Conservation (phyloP, 2,888 invertebrate genomes). For the Gibbula magus region DNA sequence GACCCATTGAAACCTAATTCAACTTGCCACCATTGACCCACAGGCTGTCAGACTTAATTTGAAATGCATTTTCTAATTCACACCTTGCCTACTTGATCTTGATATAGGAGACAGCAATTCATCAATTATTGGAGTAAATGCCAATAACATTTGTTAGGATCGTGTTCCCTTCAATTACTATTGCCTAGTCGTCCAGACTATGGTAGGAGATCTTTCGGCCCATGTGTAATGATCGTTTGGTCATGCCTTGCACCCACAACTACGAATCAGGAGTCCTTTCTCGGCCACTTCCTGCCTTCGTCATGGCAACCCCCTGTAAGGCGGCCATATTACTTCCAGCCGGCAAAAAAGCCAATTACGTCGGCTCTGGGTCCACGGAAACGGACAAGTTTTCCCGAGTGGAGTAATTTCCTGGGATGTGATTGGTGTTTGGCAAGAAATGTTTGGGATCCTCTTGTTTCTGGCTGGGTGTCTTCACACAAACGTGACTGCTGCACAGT, state of each 20-base stretch:
- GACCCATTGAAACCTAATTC: not conserved
- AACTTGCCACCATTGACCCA: not conserved
- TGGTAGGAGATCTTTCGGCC: not conserved
- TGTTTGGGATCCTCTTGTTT: constrained; percentile 24
- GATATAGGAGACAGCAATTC: constrained; percentile 3
- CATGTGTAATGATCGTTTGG: constrained; percentile 20
- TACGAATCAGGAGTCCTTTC: constrained; percentile 21
- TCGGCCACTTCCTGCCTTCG: constrained; percentile 23
- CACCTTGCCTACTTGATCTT: constrained; percentile 1
- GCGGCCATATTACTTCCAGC: constrained; percentile 22
- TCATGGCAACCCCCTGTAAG: constrained; percentile 28
- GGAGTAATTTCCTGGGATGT: constrained; percentile 30
- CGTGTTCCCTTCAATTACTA: constrained; percentile 14
- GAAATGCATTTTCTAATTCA: constrained; percentile 4
- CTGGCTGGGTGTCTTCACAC: not conserved
- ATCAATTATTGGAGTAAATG: not conserved
- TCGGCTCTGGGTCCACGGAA: constrained; percentile 6
- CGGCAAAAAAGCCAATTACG: constrained; percentile 27
- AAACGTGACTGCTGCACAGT: not conserved
- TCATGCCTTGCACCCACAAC: constrained; percentile 19
- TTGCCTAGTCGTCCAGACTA: constrained; percentile 6
- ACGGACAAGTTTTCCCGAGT: constrained; percentile 25
- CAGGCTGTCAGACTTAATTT: not conserved
- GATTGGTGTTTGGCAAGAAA: constrained; percentile 27
- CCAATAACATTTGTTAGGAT: constrained; percentile 15